Conservation (phyloP, 2,888 invertebrate species). For the Liposcelis brunnea region DNA sequence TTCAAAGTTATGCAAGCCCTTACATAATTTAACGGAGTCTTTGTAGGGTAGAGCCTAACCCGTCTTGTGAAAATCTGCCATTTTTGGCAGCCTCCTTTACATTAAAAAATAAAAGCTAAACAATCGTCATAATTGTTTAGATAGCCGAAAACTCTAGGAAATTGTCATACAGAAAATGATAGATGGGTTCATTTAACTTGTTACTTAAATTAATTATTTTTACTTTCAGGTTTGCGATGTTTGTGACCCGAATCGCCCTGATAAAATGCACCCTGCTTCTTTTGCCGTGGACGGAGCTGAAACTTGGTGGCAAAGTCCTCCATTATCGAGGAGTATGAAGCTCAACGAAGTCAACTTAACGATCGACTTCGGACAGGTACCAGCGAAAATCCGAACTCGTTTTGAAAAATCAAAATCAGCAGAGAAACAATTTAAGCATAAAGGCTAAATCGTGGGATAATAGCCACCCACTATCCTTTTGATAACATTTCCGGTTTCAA, state of each 20-base stretch:
- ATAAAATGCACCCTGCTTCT: constrained; percentile 72
- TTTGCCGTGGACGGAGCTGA: constrained; percentile 92
- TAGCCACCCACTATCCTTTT: neutral
- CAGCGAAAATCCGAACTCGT: too few relatives aligned
- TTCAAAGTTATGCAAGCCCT: too few relatives aligned
- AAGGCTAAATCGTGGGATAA: neutral
- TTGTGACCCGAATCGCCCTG: constrained; percentile 59
- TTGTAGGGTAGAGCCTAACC: too few relatives aligned
- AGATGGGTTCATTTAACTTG: neutral
- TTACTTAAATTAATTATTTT: constrained; percentile 1
- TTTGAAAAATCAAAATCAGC: constrained; percentile 17
- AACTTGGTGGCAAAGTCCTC: constrained; percentile 98
- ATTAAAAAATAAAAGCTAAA: too few relatives aligned
- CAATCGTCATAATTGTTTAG: too few relatives aligned
- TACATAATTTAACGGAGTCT: too few relatives aligned
- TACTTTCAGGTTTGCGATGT: constrained; percentile 72
- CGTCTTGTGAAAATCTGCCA: too few relatives aligned
- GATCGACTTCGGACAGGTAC: constrained; percentile 91
- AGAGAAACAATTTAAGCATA: neutral
- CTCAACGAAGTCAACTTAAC: constrained; percentile 96
- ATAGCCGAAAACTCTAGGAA: too few relatives aligned
- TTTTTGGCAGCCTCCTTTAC: too few relatives aligned
- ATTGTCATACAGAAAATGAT: too few relatives aligned
- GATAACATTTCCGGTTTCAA: constrained; percentile 12
- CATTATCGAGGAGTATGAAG: constrained; percentile 87